These are phyloP conservation scores for Metopia argyrocephala DNA, from an alignment of 2,888 invertebrate species.

Conservation along the genomic window DNA sequence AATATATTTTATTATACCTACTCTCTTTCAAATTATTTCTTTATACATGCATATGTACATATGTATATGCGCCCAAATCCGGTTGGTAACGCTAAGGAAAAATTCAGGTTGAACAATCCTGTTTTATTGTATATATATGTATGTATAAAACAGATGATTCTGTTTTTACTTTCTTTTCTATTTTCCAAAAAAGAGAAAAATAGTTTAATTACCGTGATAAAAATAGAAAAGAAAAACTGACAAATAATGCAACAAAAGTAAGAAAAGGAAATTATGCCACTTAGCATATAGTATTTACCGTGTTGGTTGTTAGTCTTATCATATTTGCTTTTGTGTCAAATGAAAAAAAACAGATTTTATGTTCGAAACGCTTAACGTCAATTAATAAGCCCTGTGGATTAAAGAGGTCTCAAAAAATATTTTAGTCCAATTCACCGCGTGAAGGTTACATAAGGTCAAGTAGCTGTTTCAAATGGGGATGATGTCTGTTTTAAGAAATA, in stretches of 20 bases:
- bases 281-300: background rate
- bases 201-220: conserved; percentile 40
- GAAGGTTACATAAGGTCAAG: background rate
- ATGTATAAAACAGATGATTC: conserved; percentile 17
- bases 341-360: background rate
- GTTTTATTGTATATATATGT: background rate
- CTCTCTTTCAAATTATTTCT: background rate
- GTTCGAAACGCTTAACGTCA: background rate
- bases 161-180: background rate
- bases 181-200: background rate
- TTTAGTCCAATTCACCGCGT: background rate
- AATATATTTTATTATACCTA: too few species aligned
- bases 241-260: background rate
- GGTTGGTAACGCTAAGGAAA: background rate
- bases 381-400: background rate
- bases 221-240: conserved; percentile 15
- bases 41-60: too few species aligned
- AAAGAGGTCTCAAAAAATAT: background rate
- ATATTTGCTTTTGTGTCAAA: conserved; percentile 1
- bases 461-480: background rate
- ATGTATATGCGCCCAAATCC: too few species aligned
- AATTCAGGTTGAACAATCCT: background rate
- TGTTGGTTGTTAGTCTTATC: conserved; percentile 9
- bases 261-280: background rate
- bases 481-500: conserved; percentile 46